Base-by-base conservation (phyloP, 2,113 vertebrate species). In the Pseudonaja textilis region DNA sequence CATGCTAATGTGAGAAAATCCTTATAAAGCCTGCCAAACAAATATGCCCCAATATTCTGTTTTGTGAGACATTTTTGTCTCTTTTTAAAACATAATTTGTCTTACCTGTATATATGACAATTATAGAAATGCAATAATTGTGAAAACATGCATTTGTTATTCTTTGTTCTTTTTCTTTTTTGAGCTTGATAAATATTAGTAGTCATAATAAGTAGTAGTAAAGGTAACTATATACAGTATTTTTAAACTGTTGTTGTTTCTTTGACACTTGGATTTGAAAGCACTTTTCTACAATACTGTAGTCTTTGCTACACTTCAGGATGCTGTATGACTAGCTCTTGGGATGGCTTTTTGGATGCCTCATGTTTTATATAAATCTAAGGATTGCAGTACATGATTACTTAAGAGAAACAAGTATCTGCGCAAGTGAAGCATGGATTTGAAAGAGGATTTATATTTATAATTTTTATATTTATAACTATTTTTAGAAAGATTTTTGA, bases 1-100 rank as follows among this genome's bases (percentile, higher is more conserved):
- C 14, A 81, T 0, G 0, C 61, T 88, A 1, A 57, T 61, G 34
- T 87, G 22, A 94, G 88, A 55, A 10, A 39, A 2, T 0, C 0
- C 64, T 6, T 88, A 5, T 91, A 87, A 90, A 59, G 4, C 7
- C 20, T 93, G 45, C 39, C 39, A 87, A 64, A 47, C 29, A 39
- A 89, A 90, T 47, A 81, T 57, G 10, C 0, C 0, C 42, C 74
- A 12, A 0, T 1, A 88, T 94, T 69, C 26, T 0, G 0, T 0
- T 88, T 10, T 5, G 0, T 42, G 29, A 85, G 5, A 0, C 0
- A 6, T 0, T 59, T n/a, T 4, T 0, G 20, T 56, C 87, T 94
- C 0, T 0, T 55, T 20, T 55, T 0, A 25, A 61, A 92, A 5
- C 0, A 0, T 10, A 47, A 25, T 1, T 56, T 52, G 29, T 25